Evolutionary conservation across 2,888 invertebrate genomes (phyloP).

Genomic region (Eupeodes latifasciatus): DNA sequence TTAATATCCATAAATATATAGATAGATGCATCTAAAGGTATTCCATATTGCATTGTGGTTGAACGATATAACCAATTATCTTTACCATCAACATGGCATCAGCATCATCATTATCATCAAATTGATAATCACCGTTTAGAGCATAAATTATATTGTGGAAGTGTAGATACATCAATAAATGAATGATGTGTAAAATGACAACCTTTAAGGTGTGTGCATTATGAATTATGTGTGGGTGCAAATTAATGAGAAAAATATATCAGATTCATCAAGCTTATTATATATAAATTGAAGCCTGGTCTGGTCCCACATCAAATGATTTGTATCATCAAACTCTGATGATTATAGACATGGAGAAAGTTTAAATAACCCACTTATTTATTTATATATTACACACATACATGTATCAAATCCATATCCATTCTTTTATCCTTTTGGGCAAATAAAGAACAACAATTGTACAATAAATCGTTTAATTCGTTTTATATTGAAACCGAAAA

Average conservation of each 20-base stretch:
- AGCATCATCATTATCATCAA: conserved; percentile 21
- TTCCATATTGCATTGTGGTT: conserved; percentile 1
- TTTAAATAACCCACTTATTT: conserved; percentile 12
- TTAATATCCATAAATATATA: neutral
- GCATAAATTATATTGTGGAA: neutral
- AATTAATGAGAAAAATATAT: conserved; percentile 50
- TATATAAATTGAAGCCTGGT: neutral
- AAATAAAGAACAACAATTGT: neutral
- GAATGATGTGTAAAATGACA: neutral
- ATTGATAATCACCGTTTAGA: conserved; percentile 24
- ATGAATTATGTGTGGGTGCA: conserved; percentile 19
- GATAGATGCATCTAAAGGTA: neutral
- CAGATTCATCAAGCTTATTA: conserved; percentile 60
- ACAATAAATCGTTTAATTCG: conserved; percentile 7
- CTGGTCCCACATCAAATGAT: conserved; percentile 19
- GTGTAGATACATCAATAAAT: too few relatives aligned
- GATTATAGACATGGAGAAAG: neutral
- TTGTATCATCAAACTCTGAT: neutral
- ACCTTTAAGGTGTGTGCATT: conserved; percentile 11
- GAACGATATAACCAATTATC: conserved; percentile 22
- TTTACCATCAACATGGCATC: conserved; percentile 10
- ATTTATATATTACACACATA: neutral
- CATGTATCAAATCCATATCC: neutral
- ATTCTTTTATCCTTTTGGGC: conserved; percentile 2
- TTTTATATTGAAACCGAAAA: conserved; percentile 1